Conservation (phyloP, 2,797 vertebrate genomes). For the Fistularia commersonii region DNA sequence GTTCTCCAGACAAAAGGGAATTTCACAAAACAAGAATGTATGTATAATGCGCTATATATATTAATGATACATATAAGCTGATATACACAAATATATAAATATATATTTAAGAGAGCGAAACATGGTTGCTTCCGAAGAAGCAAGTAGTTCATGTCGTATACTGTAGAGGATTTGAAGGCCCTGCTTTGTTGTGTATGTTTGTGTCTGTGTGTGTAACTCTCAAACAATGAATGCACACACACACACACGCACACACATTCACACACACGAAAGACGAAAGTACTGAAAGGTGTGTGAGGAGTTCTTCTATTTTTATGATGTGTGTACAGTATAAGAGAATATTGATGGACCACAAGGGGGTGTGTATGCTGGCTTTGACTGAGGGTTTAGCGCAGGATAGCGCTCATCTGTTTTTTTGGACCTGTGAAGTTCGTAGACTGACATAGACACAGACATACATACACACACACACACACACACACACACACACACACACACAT, state of each 20-base stretch:
- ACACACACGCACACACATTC: conserved; percentile 16
- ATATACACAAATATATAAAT: conserved; percentile 20
- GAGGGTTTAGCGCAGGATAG: conserved; percentile 51
- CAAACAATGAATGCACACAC: conserved; percentile 22
- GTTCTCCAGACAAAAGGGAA: conserved; percentile 55
- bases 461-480: too few species aligned
- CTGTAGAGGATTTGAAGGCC: conserved; percentile 56
- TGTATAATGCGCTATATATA: conserved; percentile 69
- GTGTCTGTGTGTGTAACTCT: conserved; percentile 6
- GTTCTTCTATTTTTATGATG: conserved; percentile 56
- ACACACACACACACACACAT: too few species aligned
- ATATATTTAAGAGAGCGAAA: conserved; percentile 51
- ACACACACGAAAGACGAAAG: conserved; percentile 21
- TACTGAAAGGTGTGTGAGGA: conserved; percentile 38
- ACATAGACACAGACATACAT: conserved; percentile 24
- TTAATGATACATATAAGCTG: conserved; percentile 64
- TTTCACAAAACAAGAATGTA: conserved; percentile 70
- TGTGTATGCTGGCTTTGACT: conserved; percentile 45
- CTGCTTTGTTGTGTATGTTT: conserved; percentile 23
- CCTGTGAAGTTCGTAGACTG: conserved; percentile 67
- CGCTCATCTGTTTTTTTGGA: conserved; percentile 50
- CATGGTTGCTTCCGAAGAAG: conserved; percentile 50
- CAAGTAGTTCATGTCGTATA: conserved; percentile 51
- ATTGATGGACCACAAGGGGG: conserved; percentile 72
- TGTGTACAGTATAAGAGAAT: conserved; percentile 62